Evolutionary conservation across 2,113 vertebrate species (phyloP).

Genomic region (Passer montanus): DNA sequence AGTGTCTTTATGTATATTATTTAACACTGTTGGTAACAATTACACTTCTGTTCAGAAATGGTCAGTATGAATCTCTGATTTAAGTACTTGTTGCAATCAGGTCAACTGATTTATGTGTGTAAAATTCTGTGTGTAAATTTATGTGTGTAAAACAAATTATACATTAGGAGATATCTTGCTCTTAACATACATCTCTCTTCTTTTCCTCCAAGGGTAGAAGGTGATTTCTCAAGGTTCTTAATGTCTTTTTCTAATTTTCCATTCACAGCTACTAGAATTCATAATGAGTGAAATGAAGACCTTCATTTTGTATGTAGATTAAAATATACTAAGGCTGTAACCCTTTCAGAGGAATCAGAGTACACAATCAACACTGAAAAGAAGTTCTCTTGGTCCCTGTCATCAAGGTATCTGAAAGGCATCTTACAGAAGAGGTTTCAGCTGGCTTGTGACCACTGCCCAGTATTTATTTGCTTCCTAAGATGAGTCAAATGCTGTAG

Average conservation of each 20-base stretch:
- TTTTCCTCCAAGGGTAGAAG: not conserved
- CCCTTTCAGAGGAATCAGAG: not conserved
- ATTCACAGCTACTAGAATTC: not conserved
- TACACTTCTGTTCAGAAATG: not conserved
- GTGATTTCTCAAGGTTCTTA: not conserved
- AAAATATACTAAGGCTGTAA: not conserved
- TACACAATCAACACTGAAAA: not conserved
- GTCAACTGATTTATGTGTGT: not conserved
- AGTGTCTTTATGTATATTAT: not conserved
- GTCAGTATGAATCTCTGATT: not conserved
- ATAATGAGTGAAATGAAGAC: not conserved
- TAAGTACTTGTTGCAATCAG: not conserved
- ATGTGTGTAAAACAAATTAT: not conserved
- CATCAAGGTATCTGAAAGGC: not conserved
- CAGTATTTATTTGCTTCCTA: conserved; percentile 20
- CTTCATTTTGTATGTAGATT: not conserved
- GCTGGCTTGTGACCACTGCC: not conserved
- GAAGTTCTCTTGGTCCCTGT: not conserved
- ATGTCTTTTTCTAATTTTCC: not conserved
- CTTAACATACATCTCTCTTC: not conserved
- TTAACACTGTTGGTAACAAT: not conserved
- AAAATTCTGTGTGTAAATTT: not conserved
- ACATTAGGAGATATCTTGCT: not conserved
- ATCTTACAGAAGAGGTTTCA: conserved; percentile 25
- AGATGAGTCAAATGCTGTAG: conserved; percentile 20